Conservation (phyloP, 1,140 invertebrate genomes). For the Formica selysi region DNA sequence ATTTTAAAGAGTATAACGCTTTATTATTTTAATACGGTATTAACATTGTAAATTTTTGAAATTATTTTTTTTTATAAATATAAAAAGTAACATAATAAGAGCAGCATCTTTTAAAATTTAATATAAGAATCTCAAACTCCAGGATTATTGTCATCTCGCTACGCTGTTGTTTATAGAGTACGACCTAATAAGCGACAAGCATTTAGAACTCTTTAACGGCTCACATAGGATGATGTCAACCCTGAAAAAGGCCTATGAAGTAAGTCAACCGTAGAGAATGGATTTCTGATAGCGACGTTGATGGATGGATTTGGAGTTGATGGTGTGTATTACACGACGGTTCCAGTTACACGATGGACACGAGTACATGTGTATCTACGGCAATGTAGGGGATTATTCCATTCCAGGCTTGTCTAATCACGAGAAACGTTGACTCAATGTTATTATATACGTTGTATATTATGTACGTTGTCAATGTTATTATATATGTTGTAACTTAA, state of each 20-base stretch:
- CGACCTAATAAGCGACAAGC: conserved; percentile 15
- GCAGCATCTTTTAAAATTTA: neutral
- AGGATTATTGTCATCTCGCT: neutral
- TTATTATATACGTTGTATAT: too few relatives aligned
- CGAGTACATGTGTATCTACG: conserved; percentile 12
- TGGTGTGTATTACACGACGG: conserved; percentile 51
- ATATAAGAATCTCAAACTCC: neutral
- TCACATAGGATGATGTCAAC: conserved; percentile 29
- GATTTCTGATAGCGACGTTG: conserved; percentile 71
- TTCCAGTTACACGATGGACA: conserved; percentile 44
- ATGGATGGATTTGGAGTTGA: conserved; percentile 65
- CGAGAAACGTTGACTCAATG: neutral
- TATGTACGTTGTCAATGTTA: neutral
- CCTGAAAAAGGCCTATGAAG: conserved; percentile 10
- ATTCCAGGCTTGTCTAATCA: neutral
- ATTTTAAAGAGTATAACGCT: neutral
- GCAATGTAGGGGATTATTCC: conserved; percentile 36
- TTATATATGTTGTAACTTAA: neutral
- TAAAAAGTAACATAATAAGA: neutral
- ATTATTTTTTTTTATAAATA: neutral
- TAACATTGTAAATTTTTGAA: neutral
- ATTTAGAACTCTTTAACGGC: conserved; percentile 66
- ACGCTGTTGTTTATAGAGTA: neutral
- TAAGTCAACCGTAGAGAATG: conserved; percentile 44
- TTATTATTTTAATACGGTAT: neutral